phyloP scores from a whole-genome alignment of 2,888 invertebrate genomes.

The Creontiades dilutus region DNA sequence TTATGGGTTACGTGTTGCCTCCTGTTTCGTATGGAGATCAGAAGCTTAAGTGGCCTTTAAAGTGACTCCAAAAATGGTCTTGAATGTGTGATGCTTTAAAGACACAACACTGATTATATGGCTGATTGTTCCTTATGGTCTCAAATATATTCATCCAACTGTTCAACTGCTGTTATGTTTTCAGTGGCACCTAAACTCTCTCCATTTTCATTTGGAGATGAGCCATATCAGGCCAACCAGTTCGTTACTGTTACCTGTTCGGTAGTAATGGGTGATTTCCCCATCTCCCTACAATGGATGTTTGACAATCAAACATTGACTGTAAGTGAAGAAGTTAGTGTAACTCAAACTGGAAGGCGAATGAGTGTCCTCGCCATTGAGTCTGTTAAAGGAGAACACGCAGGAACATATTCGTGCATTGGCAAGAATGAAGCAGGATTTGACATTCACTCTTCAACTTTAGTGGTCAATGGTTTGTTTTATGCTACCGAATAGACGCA shows the following conservation, averaged over 20 bases:
- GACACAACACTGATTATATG: too few species aligned
- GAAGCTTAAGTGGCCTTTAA: too few species aligned
- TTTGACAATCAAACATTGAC: constrained; percentile 80
- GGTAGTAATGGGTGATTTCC: constrained; percentile 82
- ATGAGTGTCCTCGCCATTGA: constrained; percentile 84
- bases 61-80: too few species aligned
- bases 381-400: constrained; percentile 85
- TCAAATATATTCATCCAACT: constrained; percentile 71
- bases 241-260: constrained; percentile 80
- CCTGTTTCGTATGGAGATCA: too few species aligned
- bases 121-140: too few species aligned
- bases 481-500: constrained; percentile 45
- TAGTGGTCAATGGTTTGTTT: constrained; percentile 85
- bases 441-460: constrained; percentile 83
- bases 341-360: constrained; percentile 82
- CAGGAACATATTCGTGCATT: constrained; percentile 87
- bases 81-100: too few species aligned
- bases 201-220: constrained; percentile 76
- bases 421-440: constrained; percentile 85
- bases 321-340: constrained; percentile 81
- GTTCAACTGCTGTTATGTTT: constrained; percentile 68
- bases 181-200: constrained; percentile 76
- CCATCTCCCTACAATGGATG: constrained; percentile 85
- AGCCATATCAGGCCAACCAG: constrained; percentile 75
- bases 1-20: too few species aligned